Evolutionary conservation across 1,140 invertebrate genomes (phyloP), one percentile per base, ranked within the genome.

Genomic region (Drosophila azteca): DNA sequence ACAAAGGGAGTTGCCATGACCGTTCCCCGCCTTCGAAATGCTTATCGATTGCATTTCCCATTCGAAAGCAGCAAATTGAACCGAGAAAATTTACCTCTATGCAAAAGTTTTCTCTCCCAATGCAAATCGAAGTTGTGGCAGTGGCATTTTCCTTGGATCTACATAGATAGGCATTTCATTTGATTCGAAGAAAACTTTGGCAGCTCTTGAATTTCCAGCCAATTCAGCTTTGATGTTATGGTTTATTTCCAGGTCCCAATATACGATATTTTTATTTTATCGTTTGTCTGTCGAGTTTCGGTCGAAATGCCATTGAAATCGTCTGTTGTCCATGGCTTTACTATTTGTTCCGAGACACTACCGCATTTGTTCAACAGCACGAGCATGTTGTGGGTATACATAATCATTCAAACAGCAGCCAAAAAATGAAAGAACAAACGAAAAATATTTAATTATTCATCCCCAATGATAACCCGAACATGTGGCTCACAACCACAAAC

Each of bases 391-490:
- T 69, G 35, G 54, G 55, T 46, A 66, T 35, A 78, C 67, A n/a
- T 68, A 78, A 79, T 82, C 78, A 79, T 78, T 82, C 75, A 83
- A 78, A 83, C 64, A 83, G 31, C 55, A 11, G 44, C 45, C 35
- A 54, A 51, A 79, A 75, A 55, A 50, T 11, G 8, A 9, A 4
- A 62, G 57, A 65, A 57, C 43, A 46, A 69, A 58, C 24, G 17
- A 48, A 52, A 74, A 68, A 75, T 75, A 59, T 83, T 79, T 66
- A 79, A 83, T 83, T 84, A 84, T 82, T 84, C 80, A 58, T 84
- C 75, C 65, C 61, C 67, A 73, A 79, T 54, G 71, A 80, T 80
- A 59, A 71, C 53, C 60, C 53, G 50, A 76, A 69, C 58, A 54
- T 81, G 77, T 80, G 43, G 35, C 77, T 31, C 71, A 77, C 58